These are phyloP conservation scores for Rhincodon typus DNA, from an alignment of 2,797 vertebrate species.

Conservation along the genomic window DNA sequence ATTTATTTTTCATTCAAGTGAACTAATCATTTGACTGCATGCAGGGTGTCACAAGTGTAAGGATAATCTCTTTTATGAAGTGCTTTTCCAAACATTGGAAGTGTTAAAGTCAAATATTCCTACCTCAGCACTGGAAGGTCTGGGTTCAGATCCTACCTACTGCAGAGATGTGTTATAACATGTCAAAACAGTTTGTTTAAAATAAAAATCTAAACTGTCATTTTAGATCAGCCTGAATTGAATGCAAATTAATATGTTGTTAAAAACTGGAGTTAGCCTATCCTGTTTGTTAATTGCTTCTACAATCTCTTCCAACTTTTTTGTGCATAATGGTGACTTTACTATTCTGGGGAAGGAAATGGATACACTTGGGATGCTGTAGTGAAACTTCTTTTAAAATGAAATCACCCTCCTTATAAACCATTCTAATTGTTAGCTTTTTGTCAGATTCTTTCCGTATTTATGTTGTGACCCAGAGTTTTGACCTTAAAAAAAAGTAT, in stretches of 20 bases:
- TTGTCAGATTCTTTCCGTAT: neutral
- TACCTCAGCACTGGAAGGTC: too few species aligned
- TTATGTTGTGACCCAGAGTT: neutral
- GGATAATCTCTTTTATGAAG: neutral
- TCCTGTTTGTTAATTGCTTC: neutral
- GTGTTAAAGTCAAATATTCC: too few species aligned
- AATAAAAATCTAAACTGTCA: neutral
- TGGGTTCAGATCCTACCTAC: too few species aligned
- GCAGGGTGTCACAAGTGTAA: neutral
- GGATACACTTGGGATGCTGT: neutral
- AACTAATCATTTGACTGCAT: neutral
- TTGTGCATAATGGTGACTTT: neutral
- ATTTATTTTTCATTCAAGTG: neutral
- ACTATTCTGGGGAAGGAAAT: neutral
- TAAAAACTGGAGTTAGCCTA: neutral
- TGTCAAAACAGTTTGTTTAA: too few species aligned
- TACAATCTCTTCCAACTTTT: neutral
- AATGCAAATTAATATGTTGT: neutral
- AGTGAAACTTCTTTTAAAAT: neutral
- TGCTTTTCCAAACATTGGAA: neutral
- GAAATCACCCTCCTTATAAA: neutral
- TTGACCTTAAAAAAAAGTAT: neutral
- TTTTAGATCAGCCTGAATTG: neutral
- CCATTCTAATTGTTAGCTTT: neutral
- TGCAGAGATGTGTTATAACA: too few species aligned